phyloP scores from a whole-genome alignment of 2,797 vertebrate species.

The Rhinichthys osculus region DNA sequence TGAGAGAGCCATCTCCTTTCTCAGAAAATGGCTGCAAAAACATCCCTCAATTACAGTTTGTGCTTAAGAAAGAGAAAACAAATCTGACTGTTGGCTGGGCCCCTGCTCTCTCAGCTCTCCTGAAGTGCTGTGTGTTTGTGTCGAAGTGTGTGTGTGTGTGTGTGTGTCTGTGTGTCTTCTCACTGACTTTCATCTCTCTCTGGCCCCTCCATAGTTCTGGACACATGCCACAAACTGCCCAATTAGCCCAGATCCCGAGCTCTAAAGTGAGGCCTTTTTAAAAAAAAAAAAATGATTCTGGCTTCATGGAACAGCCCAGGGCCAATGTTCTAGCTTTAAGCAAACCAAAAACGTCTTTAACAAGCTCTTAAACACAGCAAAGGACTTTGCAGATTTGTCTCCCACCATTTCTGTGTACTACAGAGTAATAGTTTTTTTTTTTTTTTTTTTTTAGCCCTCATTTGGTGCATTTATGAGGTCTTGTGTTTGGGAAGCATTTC shows the following conservation, averaged over 20 bases:
- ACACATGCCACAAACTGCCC: conserved; percentile 79
- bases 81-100: conserved; percentile 57
- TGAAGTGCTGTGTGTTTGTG: conserved; percentile 49
- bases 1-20: conserved; percentile 18
- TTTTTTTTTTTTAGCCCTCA: neutral
- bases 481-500: conserved; percentile 38
- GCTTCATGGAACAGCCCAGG: conserved; percentile 45
- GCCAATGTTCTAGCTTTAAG: conserved; percentile 54
- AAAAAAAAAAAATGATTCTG: conserved; percentile 44
- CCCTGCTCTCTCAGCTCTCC: conserved; percentile 66
- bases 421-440: conserved; percentile 21
- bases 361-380: conserved; percentile 43
- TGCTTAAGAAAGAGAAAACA: conserved; percentile 62
- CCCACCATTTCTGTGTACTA: conserved; percentile 19
- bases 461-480: conserved; percentile 37
- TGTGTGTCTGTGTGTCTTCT: conserved; percentile 26
- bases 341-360: conserved; percentile 55
- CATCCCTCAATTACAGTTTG: conserved; percentile 60
- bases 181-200: conserved; percentile 56
- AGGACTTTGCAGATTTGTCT: conserved; percentile 46
- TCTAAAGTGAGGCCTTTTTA: conserved; percentile 70
- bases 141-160: conserved; percentile 32
- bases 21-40: conserved; percentile 55
- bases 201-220: conserved; percentile 72
- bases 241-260: conserved; percentile 77